phyloP scores from a whole-genome alignment of 2,797 vertebrate genomes.

The Semotilus atromaculatus region DNA sequence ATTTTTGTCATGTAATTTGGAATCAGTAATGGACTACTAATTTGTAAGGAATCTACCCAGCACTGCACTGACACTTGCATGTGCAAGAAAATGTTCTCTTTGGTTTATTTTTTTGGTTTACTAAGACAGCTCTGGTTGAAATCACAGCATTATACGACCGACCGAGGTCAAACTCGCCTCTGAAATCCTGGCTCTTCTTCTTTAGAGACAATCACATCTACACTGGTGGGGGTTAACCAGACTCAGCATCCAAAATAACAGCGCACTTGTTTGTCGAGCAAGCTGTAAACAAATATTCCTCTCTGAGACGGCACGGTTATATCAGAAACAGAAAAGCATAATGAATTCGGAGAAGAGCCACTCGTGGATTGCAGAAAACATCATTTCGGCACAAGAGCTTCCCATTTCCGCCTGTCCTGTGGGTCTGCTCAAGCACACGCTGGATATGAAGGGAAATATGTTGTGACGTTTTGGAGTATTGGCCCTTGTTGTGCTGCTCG shows the following conservation, averaged over 20 bases:
- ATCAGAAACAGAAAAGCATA: constrained; percentile 35
- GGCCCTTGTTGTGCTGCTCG: constrained; percentile 18
- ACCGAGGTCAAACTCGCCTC: not conserved
- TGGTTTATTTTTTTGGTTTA: no score
- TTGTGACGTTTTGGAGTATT: constrained; percentile 37
- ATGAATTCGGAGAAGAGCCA: constrained; percentile 42
- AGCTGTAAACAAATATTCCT: constrained; percentile 43
- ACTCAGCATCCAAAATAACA: constrained; percentile 22
- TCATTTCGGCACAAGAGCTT: constrained; percentile 31
- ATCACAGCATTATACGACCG: not conserved
- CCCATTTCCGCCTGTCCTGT: constrained; percentile 35
- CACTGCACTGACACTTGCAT: not conserved
- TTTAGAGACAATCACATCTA: constrained; percentile 30
- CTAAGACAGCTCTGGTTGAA: constrained; percentile 1
- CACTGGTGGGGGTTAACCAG: constrained; percentile 17
- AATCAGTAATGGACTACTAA: not conserved
- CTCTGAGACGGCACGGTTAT: not conserved
- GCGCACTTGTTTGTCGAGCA: constrained; percentile 31
- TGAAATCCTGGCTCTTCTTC: constrained; percentile 12
- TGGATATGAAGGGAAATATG: constrained; percentile 42
- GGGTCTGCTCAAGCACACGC: constrained; percentile 31
- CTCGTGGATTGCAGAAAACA: constrained; percentile 44
- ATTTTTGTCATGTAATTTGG: not conserved
- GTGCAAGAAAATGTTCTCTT: not conserved
- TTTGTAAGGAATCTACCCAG: not conserved